phyloP scores from a whole-genome alignment of 92 coral and sea anemone species.

The Porites evermanni region DNA sequence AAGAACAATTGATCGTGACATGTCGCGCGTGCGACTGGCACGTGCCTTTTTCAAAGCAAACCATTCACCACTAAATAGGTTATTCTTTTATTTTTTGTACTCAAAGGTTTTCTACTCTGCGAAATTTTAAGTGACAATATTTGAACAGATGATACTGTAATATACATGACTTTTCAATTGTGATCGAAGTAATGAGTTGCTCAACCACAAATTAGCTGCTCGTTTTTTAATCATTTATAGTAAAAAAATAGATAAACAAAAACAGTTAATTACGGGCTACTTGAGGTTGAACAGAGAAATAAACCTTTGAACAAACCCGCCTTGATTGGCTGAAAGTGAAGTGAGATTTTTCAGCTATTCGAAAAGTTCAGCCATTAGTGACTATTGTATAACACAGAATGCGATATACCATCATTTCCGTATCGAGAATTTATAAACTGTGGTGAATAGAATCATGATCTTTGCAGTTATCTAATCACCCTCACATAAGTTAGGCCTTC shows the following conservation, averaged over 20 bases:
- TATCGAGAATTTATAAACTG: no score
- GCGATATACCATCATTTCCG: no score
- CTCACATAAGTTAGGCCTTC: no score
- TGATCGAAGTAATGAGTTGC: neutral
- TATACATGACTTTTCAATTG: neutral
- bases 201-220: no score
- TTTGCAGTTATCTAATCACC: no score
- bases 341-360: no score
- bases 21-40: constrained; percentile 12
- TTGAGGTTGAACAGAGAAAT: neutral
- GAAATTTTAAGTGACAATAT: neutral
- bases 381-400: no score
- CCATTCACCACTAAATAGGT: constrained; percentile 18
- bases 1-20: neutral
- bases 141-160: neutral
- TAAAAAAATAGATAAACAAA: neutral
- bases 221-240: neutral
- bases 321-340: no score
- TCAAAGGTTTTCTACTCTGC: neutral
- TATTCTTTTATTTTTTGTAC: neutral
- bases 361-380: no score
- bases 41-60: constrained; percentile 15
- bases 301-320: no score
- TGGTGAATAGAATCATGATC: no score
- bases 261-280: neutral